Evolutionary conservation across 2,888 invertebrate species (phyloP).

Genomic region (Micropterix aruncella): DNA sequence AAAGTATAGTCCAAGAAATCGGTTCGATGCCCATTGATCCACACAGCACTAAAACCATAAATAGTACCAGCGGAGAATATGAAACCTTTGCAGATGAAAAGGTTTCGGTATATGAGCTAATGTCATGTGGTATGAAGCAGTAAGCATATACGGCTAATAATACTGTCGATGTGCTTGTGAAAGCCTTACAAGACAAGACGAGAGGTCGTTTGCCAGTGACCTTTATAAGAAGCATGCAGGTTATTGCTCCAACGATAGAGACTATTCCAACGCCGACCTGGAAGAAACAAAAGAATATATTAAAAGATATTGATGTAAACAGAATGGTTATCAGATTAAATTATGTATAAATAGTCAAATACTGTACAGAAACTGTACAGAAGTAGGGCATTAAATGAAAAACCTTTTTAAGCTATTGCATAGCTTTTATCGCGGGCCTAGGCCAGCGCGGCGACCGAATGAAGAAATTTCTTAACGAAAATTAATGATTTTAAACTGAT

Average conservation of each 20-base stretch:
- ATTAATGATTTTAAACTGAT: no score
- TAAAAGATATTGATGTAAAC: no score
- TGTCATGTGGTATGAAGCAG: conserved; percentile 12
- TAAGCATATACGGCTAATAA: conserved; percentile 17
- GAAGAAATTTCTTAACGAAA: no score
- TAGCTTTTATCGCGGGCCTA: no score
- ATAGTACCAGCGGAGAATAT: conserved; percentile 15
- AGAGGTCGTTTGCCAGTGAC: conserved; percentile 20
- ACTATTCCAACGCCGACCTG: not conserved
- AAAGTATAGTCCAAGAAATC: conserved; percentile 21
- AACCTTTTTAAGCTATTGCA: no score
- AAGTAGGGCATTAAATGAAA: no score
- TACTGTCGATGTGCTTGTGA: conserved; percentile 22
- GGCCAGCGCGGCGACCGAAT: no score
- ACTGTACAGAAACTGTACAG: no score
- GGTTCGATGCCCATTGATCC: conserved; percentile 17
- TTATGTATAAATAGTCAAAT: no score
- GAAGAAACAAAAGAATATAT: no score
- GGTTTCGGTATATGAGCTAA: conserved; percentile 13
- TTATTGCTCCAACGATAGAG: not conserved
- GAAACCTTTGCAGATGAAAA: conserved; percentile 2
- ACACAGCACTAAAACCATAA: conserved; percentile 13
- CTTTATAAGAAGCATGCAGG: not conserved
- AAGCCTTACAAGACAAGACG: conserved; percentile 26
- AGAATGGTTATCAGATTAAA: no score